Conservation (phyloP, 2,888 invertebrate species). For the Amorpha juglandis region DNA sequence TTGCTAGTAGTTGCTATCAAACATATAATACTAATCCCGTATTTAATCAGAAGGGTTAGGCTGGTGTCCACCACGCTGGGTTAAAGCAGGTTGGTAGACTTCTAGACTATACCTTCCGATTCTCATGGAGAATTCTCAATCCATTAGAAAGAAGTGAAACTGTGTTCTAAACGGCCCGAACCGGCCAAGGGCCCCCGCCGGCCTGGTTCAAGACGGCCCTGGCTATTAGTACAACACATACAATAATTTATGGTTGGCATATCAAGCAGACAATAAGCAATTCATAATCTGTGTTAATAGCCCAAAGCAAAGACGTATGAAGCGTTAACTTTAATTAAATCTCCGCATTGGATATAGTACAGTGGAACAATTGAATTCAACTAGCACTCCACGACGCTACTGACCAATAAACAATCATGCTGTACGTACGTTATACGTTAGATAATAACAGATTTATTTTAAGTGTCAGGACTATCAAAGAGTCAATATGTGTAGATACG, state of each 20-base stretch:
- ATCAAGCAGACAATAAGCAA: constrained; percentile 33
- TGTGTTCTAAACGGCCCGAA: too few species aligned
- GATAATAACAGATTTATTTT: constrained; percentile 46
- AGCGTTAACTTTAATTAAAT: constrained; percentile 76
- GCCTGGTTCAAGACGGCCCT: too few species aligned
- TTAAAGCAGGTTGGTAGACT: too few species aligned
- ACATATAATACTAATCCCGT: too few species aligned
- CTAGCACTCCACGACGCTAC: constrained; percentile 75
- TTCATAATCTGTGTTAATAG: constrained; percentile 53
- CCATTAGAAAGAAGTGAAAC: too few species aligned
- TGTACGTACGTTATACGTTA: constrained; percentile 42
- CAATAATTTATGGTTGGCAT: constrained; percentile 5
- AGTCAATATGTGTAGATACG: constrained; percentile 28
- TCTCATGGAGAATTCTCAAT: too few species aligned
- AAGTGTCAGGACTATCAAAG: constrained; percentile 32
- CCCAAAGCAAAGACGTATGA: constrained; percentile 61
- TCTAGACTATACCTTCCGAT: too few species aligned
- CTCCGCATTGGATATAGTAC: constrained; percentile 71
- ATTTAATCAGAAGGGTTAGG: too few species aligned
- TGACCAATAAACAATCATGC: constrained; percentile 60
- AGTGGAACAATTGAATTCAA: constrained; percentile 79
- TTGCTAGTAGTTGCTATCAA: too few species aligned
- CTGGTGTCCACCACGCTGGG: too few species aligned
- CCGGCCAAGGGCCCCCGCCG: too few species aligned
- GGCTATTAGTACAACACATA: not conserved